Conservation (phyloP, 2,888 invertebrate genomes). For the Leptogaster cylindrica region DNA sequence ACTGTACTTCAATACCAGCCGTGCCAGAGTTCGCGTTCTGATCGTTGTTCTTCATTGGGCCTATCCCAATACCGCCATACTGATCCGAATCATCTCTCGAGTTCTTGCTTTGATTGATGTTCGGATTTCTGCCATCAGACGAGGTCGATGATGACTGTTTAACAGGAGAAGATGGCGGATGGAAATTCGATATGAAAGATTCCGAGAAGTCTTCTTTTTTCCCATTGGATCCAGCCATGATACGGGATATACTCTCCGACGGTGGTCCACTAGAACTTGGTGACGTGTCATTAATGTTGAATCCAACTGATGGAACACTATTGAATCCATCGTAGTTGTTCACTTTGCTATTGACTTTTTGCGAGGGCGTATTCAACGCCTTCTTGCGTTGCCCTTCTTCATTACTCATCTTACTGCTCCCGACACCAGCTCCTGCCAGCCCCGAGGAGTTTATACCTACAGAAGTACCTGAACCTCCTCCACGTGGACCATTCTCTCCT, state of each 20-base stretch:
- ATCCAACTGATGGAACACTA: conserved; percentile 49
- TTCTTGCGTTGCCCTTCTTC: conserved; percentile 64
- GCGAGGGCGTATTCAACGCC: conserved; percentile 76
- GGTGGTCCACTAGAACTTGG: conserved; percentile 66
- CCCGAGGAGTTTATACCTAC: not conserved
- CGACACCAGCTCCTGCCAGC: not conserved
- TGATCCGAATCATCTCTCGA: not conserved
- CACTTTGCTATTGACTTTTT: conserved; percentile 63
- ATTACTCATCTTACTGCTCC: not conserved
- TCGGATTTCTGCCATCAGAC: conserved; percentile 36
- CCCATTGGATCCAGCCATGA: conserved; percentile 85
- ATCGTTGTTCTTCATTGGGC: conserved; percentile 5
- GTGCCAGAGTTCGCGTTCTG: not conserved
- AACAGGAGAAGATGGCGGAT: conserved; percentile 56
- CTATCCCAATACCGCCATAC: conserved; percentile 42
- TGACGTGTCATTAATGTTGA: conserved; percentile 59
- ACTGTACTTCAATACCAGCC: conserved; percentile 27
- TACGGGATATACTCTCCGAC: conserved; percentile 83
- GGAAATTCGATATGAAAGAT: conserved; percentile 66
- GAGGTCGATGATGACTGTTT: conserved; percentile 46
- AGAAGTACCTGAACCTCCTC: not conserved
- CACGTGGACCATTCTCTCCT: not conserved
- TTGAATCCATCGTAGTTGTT: conserved; percentile 50
- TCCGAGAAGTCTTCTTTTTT: conserved; percentile 82
- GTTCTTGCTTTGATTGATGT: conserved; percentile 44